phyloP scores from a whole-genome alignment of 2,113 vertebrate genomes.

The Scomber scombrus region DNA sequence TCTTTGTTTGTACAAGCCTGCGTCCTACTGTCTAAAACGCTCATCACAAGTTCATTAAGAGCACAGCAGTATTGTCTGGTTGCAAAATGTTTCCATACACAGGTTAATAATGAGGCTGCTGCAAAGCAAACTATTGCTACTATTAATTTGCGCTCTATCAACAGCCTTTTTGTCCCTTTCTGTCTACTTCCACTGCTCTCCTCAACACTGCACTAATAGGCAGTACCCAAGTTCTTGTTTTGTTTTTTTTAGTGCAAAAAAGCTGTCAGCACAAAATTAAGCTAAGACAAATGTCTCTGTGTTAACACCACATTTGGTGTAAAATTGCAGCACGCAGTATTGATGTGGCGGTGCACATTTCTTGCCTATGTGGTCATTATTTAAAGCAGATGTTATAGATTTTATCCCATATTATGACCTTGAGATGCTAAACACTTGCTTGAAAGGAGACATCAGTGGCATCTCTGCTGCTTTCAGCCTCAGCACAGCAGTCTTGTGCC shows the following conservation, averaged over 20 bases:
- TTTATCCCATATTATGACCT: constrained; percentile 80
- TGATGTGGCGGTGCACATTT: constrained; percentile 75
- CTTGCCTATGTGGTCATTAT: constrained; percentile 82
- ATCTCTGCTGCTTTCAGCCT: constrained; percentile 71
- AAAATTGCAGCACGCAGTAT: constrained; percentile 69
- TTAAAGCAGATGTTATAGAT: constrained; percentile 85
- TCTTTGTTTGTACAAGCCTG: constrained; percentile 56
- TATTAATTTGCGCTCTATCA: constrained; percentile 65
- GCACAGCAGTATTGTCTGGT: constrained; percentile 23
- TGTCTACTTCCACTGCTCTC: not conserved
- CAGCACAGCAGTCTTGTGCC: constrained; percentile 16
- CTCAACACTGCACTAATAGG: constrained; percentile 44
- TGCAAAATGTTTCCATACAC: constrained; percentile 40
- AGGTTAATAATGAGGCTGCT: constrained; percentile 40
- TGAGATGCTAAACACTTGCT: constrained; percentile 79
- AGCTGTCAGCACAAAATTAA: constrained; percentile 75
- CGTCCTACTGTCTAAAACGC: constrained; percentile 47
- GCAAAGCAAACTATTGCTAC: constrained; percentile 50
- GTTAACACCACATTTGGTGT: constrained; percentile 65
- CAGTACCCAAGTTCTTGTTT: constrained; percentile 10
- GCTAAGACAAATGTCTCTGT: constrained; percentile 68
- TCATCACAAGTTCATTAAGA: constrained; percentile 74
- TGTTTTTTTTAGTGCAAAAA: constrained; percentile 47
- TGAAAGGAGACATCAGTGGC: constrained; percentile 75
- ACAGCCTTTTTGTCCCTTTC: constrained; percentile 64